Base-by-base conservation (phyloP, 2,113 vertebrate genomes). In the Brienomyrus longianalis region DNA sequence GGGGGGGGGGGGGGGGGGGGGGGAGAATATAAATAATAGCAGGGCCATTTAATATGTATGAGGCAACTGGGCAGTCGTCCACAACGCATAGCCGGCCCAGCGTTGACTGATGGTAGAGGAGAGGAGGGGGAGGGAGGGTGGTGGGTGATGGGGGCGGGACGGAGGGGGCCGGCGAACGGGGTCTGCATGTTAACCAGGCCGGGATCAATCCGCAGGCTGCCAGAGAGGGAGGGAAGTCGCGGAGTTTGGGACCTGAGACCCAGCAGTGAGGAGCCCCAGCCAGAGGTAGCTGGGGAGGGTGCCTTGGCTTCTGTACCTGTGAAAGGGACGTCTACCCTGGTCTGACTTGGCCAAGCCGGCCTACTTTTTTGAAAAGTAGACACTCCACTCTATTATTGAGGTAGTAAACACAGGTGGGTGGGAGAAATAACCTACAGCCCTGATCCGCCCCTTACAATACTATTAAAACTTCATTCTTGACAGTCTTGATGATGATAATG, bases 1-100 rank as follows among this genome's bases (percentile, higher is more conserved):
- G n/a, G n/a, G n/a, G n/a, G n/a, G n/a, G n/a, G n/a, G 51, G 91
- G 90, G 91, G 93, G 27, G 92, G 92, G 92, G 92, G 94, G 95
- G 95, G 94, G 94, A 95, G 95, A 94, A 95, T 96, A 96, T 96
- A 96, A 96, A 96, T 96, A 96, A 96, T 96, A 96, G 95, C 94
- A 94, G 93, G 93, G 93, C 94, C 94, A 93, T 96, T 96, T 96
- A 96, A 96, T 96, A 96, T 96, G 95, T 96, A 96, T 96, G 95
- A 96, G 95, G 95, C 93, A 94, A 96, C 95, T 93, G 94, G 96
- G 95, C 95, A 96, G 96, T 95, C 94, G 95, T 95, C 96, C 95
- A 96, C 95, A 96, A 95, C 95, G 94, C 95, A 95, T 94, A 95
- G 94, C 93, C 94, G 95, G 94, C 94, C 93, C 93, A 93, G 94